Percentiles rank a stretch among this genome's conserved stretches.
These are phyloP conservation scores for Rhynchomys soricoides DNA, from an alignment of 2,113 vertebrate genomes.

Conservation along the genomic window DNA sequence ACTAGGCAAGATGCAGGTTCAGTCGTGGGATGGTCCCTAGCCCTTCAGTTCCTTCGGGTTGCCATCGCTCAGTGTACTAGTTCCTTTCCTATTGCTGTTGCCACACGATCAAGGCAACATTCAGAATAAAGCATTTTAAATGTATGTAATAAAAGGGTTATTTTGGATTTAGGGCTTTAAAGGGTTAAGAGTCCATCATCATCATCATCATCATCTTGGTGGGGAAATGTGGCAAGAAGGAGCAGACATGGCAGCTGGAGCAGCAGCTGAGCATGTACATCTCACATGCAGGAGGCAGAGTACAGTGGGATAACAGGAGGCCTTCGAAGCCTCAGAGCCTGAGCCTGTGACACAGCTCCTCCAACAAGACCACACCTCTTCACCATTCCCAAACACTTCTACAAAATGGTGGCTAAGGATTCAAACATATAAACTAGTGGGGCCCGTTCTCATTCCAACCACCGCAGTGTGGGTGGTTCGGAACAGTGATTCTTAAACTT, in stretches of 20 bases:
- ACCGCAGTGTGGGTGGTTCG: background rate
- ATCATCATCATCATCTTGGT: background rate
- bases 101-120: background rate
- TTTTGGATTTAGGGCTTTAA: background rate
- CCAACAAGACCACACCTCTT: background rate
- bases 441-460: no score
- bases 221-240: background rate
- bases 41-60: background rate
- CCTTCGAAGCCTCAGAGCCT: background rate
- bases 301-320: no score
- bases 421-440: background rate
- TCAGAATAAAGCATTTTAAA: background rate
- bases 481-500: background rate
- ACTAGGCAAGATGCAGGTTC: background rate
- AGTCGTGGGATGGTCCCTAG: background rate
- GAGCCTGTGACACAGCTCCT: background rate
- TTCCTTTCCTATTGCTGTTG: background rate
- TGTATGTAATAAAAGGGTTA: background rate
- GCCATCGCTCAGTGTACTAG: background rate
- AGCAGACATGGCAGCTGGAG: background rate
- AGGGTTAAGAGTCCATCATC: background rate
- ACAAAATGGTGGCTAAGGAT: background rate
- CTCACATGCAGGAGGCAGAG: background rate
- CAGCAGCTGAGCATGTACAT: background rate
- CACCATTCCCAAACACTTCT: background rate